Evolutionary conservation across 1,140 invertebrate species (phyloP).

Genomic region (Phymastichus coffea): DNA sequence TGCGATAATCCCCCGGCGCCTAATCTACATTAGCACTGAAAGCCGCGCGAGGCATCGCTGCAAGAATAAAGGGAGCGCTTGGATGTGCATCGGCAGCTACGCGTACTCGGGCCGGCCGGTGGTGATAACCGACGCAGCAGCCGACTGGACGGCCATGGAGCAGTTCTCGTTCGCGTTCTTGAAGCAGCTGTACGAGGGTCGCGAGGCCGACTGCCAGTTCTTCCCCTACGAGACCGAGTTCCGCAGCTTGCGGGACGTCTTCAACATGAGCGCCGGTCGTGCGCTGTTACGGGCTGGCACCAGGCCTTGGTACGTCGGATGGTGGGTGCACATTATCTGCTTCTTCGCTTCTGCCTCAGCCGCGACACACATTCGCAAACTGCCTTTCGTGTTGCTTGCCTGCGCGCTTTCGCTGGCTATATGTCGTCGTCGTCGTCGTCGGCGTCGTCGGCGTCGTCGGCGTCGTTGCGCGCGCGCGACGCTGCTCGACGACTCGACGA

Average conservation of each 20-base stretch:
- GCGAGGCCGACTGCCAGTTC: conserved; percentile 77
- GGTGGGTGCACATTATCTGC: conserved; percentile 57
- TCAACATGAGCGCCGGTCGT: conserved; percentile 72
- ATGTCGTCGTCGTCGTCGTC: no score
- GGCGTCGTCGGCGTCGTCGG: no score
- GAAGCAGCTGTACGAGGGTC: conserved; percentile 68
- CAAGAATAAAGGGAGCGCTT: no score
- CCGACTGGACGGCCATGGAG: conserved; percentile 73
- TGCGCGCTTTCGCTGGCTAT: no score
- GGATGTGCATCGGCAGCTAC: conserved; percentile 57
- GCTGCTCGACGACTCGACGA: no score
- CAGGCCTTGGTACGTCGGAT: conserved; percentile 86
- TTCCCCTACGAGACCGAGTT: conserved; percentile 91
- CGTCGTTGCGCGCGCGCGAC: no score
- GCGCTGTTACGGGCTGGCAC: conserved; percentile 65
- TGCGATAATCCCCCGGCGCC: no score
- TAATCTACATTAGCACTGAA: no score
- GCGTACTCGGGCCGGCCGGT: conserved; percentile 79
- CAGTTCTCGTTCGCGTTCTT: conserved; percentile 78
- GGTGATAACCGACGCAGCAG: conserved; percentile 78
- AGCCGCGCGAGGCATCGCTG: no score
- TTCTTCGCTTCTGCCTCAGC: no score
- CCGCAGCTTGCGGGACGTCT: conserved; percentile 70
- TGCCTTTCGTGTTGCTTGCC: no score
- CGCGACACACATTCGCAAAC: no score